Conservation (phyloP, 1,140 invertebrate genomes). For the Amphibalanus amphitrite region DNA sequence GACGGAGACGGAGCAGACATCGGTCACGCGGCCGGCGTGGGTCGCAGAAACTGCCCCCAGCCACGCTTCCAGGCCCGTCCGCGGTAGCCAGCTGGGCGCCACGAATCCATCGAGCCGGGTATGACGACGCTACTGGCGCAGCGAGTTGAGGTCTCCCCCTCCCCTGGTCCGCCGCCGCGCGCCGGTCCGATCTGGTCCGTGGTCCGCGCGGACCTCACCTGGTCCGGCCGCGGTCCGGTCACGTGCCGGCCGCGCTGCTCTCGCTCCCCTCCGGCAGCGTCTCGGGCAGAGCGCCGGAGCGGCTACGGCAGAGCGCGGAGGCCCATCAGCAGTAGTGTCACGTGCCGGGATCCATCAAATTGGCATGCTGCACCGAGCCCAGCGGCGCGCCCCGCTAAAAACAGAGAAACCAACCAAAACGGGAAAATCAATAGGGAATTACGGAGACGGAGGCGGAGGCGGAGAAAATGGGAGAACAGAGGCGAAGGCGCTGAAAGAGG, state of each 20-base stretch:
- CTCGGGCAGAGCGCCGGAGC: neutral
- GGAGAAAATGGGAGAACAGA: neutral
- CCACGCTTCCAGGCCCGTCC: too few species aligned
- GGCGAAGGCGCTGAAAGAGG: too few species aligned
- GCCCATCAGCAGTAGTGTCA: neutral
- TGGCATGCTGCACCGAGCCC: neutral
- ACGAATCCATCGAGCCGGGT: too few species aligned
- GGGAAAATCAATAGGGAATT: neutral
- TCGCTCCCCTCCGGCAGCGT: neutral
- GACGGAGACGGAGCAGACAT: too few species aligned
- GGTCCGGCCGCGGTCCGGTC: neutral
- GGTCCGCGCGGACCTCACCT: too few species aligned
- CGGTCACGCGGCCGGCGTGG: too few species aligned
- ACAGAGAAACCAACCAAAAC: slow-evolving; percentile 1
- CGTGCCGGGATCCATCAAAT: neutral
- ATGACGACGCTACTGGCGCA: too few species aligned
- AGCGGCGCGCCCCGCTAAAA: neutral
- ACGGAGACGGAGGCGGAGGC: neutral
- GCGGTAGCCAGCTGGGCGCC: too few species aligned
- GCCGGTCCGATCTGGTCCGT: neutral
- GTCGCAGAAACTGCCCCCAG: too few species aligned
- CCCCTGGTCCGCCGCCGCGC: too few species aligned
- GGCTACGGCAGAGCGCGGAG: neutral
- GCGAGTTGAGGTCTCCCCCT: too few species aligned
- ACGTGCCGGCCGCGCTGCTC: neutral